Evolutionary conservation across 2,797 vertebrate genomes (phyloP).

Genomic region (Morelia viridis): DNA sequence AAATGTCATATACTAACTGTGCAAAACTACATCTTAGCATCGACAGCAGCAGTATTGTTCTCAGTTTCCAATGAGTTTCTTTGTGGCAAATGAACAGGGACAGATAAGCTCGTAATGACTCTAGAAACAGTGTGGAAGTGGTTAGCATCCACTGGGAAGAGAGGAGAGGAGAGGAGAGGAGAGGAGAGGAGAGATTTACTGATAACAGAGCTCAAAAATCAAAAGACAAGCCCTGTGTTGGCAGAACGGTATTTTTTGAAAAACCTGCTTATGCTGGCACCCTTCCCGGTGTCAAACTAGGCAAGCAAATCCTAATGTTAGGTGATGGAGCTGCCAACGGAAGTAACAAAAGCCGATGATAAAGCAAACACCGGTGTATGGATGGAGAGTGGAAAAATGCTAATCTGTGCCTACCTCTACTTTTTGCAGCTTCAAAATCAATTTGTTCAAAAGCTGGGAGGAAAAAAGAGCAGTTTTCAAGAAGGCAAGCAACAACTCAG

Average conservation of each 20-base stretch:
- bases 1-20: not conserved
- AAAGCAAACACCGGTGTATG: slow-evolving; percentile 7
- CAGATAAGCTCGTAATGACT: slow-evolving; percentile 1
- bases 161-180: not conserved
- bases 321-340: not conserved
- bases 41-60: not conserved
- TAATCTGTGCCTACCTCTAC: slow-evolving; percentile 10
- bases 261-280: slow-evolving; percentile 24
- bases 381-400: slow-evolving; percentile 11
- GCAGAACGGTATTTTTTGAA: slow-evolving; percentile 4
- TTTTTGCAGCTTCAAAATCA: slow-evolving; percentile 8
- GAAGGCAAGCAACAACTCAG: not conserved
- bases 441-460: not conserved
- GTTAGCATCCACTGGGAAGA: not conserved
- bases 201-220: slow-evolving; percentile 4
- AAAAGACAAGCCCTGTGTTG: slow-evolving; percentile 32
- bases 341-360: not conserved
- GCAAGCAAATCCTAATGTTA: slow-evolving; percentile 14
- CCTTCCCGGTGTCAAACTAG: slow-evolving; percentile 7
- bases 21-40: not conserved
- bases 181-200: not conserved
- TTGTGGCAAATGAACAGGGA: not conserved
- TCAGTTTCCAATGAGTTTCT: slow-evolving; percentile 10
- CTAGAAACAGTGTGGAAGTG: not conserved
- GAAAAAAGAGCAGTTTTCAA: not conserved